These are phyloP conservation scores for Alethe diademata DNA, from an alignment of 2,113 vertebrate genomes.

Conservation along the genomic window DNA sequence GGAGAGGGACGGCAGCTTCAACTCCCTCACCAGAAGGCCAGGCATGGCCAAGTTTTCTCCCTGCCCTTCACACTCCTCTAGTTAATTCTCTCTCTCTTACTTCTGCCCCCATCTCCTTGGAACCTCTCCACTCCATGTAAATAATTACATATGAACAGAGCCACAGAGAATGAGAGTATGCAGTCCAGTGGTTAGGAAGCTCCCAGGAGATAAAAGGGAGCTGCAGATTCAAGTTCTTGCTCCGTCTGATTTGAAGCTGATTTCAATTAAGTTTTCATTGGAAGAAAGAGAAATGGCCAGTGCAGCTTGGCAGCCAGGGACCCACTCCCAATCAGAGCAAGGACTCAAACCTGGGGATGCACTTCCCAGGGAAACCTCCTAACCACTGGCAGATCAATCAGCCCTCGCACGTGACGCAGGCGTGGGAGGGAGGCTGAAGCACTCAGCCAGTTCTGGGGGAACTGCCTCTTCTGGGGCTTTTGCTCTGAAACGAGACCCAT, in stretches of 20 bases:
- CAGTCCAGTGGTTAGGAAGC: conserved; percentile 26
- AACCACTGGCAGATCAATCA: background rate
- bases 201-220: conserved; percentile 41
- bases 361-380: background rate
- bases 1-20: background rate
- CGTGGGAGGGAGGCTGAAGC: background rate
- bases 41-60: background rate
- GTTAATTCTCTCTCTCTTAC: background rate
- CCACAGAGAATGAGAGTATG: conserved; percentile 22
- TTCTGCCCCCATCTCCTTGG: conserved; percentile 10
- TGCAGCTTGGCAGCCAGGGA: background rate
- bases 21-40: background rate
- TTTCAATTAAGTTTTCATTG: conserved; percentile 34
- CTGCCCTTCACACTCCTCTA: background rate
- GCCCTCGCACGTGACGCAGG: background rate
- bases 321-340: conserved; percentile 3
- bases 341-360: background rate
- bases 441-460: background rate
- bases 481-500: background rate
- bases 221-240: conserved; percentile 13
- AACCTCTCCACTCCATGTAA: background rate
- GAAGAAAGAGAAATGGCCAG: background rate
- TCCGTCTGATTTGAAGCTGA: conserved; percentile 6
- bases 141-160: background rate
- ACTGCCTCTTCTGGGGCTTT: background rate